Evolutionary conservation across 2,113 vertebrate genomes (phyloP).

Genomic region (Odocoileus hemionus): DNA sequence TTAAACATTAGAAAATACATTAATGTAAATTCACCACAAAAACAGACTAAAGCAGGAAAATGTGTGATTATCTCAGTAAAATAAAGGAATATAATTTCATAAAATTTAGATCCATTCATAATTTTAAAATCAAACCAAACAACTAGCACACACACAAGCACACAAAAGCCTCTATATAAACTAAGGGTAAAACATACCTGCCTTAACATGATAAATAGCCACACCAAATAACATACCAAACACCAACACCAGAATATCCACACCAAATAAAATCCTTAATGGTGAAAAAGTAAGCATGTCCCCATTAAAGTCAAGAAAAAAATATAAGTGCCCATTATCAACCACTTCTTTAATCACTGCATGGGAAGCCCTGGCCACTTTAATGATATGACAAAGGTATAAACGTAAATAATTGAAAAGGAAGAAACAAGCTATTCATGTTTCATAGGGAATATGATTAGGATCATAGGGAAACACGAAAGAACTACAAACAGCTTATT

Average conservation of each 20-base stretch:
- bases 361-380: neutral
- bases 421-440: neutral
- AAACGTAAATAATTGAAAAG: neutral
- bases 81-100: neutral
- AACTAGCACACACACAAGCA: neutral
- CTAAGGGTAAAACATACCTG: neutral
- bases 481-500: neutral
- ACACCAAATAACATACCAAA: neutral
- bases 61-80: neutral
- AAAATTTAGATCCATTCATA: neutral
- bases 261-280: neutral
- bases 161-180: neutral
- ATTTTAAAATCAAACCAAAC: constrained; percentile 13
- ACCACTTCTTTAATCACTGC: neutral
- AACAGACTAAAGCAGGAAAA: neutral
- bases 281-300: neutral
- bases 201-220: neutral
- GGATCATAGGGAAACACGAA: neutral
- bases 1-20: neutral
- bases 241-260: neutral
- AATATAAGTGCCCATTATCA: neutral
- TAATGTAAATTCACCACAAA: neutral
- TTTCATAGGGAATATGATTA: neutral
- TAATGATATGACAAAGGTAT: neutral
- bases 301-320: neutral